These are phyloP conservation scores for Sebastes iracundus DNA, from an alignment of 2,797 vertebrate genomes.

Conservation along the genomic window DNA sequence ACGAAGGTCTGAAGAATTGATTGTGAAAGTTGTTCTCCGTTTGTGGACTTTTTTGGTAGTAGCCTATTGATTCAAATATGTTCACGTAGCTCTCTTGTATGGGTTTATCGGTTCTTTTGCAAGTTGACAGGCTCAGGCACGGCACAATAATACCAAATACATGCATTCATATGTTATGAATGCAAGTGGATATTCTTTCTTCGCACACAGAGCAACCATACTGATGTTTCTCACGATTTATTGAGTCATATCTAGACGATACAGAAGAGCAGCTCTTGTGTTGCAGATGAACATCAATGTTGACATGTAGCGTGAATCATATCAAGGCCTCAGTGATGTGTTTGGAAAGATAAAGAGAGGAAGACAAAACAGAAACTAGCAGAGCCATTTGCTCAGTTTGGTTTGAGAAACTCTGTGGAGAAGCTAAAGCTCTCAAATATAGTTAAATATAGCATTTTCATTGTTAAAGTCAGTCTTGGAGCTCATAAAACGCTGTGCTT, in stretches of 20 bases:
- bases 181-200: not conserved
- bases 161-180: not conserved
- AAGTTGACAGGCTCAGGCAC: not conserved
- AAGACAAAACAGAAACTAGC: conserved; percentile 18
- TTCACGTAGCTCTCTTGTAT: not conserved
- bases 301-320: conserved; percentile 5
- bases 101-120: not conserved
- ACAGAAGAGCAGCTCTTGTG: not conserved
- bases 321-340: conserved; percentile 12
- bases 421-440: not conserved
- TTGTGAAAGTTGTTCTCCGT: not conserved
- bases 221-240: not conserved
- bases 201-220: not conserved
- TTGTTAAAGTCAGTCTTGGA: conserved; percentile 8
- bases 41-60: too few relatives aligned
- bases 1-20: not conserved
- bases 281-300: conserved; percentile 6
- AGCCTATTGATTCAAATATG: too few relatives aligned
- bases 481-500: conserved; percentile 12
- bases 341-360: conserved; percentile 10
- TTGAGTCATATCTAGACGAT: not conserved
- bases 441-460: conserved; percentile 17
- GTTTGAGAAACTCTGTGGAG: not conserved
- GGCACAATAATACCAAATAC: not conserved
- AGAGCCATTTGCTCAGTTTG: not conserved